A percentile compares a stretch with the other conserved stretches of the same genome.
phyloP scores from a whole-genome alignment of 2,888 invertebrate species.

The Chouioia cunea region DNA sequence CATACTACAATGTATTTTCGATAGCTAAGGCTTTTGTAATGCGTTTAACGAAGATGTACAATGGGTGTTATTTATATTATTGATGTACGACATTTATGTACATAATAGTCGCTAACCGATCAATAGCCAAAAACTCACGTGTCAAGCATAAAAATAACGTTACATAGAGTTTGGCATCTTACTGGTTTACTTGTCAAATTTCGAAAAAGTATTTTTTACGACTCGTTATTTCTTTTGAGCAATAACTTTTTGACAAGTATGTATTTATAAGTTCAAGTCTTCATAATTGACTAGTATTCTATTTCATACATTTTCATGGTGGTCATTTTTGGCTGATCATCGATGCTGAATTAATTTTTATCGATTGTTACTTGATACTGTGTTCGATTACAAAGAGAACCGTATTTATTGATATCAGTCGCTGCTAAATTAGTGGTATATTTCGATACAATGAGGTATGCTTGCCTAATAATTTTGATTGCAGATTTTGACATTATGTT shows the following conservation, averaged over 20 bases:
- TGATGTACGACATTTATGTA: conserved; percentile 46
- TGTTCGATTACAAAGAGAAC: background rate
- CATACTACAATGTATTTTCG: conserved; percentile 20
- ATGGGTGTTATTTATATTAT: conserved; percentile 45
- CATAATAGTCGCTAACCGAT: conserved; percentile 49
- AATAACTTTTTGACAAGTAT: conserved; percentile 39
- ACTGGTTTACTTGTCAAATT: conserved; percentile 42
- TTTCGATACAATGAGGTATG: too few relatives aligned
- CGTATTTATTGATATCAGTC: conserved; percentile 10
- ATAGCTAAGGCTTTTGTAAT: conserved; percentile 44
- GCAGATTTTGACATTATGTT: too few relatives aligned
- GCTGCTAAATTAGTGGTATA: background rate
- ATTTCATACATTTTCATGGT: conserved; percentile 31
- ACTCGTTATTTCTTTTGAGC: conserved; percentile 27
- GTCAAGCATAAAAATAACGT: conserved; percentile 54
- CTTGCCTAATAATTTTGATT: too few relatives aligned
- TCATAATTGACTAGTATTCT: conserved; percentile 67
- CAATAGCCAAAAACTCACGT: conserved; percentile 50
- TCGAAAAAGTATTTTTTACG: conserved; percentile 13
- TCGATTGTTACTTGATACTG: background rate
- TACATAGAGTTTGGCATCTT: conserved; percentile 54
- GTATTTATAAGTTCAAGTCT: conserved; percentile 57
- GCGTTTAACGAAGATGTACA: conserved; percentile 45
- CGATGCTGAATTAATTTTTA: conserved; percentile 24
- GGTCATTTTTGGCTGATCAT: too few relatives aligned